Evolutionary conservation across 2,113 vertebrate species (phyloP).

Genomic region (Trochalopteron elliotii): DNA sequence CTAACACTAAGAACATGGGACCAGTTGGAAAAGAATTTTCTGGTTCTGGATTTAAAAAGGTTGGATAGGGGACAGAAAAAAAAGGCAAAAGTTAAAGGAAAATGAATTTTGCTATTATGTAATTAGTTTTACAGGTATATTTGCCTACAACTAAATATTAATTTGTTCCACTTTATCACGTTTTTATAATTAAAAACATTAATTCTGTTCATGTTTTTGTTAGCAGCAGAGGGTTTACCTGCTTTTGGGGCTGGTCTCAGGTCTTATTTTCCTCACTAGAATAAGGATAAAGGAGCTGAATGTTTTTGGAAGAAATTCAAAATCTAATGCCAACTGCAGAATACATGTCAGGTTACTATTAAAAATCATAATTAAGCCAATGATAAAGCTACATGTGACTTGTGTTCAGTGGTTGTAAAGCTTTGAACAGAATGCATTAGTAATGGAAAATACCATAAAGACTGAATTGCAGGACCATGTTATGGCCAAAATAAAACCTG

Average conservation of each 20-base stretch:
- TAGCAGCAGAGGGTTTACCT: background rate
- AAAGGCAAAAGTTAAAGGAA: background rate
- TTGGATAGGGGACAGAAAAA: accelerated
- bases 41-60: background rate
- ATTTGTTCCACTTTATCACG: background rate
- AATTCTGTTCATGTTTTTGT: background rate
- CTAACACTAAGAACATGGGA: background rate
- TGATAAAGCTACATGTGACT: background rate
- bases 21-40: background rate
- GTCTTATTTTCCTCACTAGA: background rate
- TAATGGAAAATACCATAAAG: background rate
- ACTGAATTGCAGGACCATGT: background rate
- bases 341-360: background rate
- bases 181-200: background rate
- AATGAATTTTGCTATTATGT: background rate
- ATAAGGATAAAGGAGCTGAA: background rate
- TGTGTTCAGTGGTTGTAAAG: background rate
- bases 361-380: background rate
- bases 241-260: background rate
- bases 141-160: background rate
- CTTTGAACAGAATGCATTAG: background rate
- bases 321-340: background rate
- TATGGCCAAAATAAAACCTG: background rate
- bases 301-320: background rate
- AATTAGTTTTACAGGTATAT: background rate